Evolutionary conservation across 2,888 invertebrate species (phyloP).

Genomic region (Clusia tigrina): DNA sequence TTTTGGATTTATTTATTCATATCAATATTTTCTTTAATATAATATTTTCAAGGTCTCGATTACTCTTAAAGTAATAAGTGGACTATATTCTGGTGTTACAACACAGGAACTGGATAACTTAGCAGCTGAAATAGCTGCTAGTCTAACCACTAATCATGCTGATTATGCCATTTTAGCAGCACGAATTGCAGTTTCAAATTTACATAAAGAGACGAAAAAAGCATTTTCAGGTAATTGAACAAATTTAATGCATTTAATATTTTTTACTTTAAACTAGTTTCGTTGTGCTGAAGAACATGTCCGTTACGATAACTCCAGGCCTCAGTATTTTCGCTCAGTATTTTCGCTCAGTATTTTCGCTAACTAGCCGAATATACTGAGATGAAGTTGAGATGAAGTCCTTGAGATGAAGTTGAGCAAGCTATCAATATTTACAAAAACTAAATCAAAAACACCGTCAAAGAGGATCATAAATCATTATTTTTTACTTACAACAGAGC

Average conservation of each 20-base stretch:
- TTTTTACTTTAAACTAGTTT: no score
- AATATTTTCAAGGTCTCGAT: conserved; percentile 72
- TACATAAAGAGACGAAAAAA: conserved; percentile 98
- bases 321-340: no score
- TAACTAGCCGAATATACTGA: no score
- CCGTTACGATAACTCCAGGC: no score
- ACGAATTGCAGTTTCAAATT: conserved; percentile 93
- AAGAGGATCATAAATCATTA: no score
- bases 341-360: no score
- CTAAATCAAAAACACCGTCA: no score
- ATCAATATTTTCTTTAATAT: not conserved
- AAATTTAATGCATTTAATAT: not conserved
- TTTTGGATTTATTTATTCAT: not conserved
- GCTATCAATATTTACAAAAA: no score
- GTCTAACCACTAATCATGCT: conserved; percentile 96
- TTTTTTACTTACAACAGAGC: no score
- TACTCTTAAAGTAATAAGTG: conserved; percentile 91
- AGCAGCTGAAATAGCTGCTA: conserved; percentile 98
- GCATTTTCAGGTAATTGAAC: conserved; percentile 78
- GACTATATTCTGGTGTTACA: conserved; percentile 94
- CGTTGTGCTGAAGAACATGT: no score
- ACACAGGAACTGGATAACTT: conserved; percentile 97
- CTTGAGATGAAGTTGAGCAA: no score
- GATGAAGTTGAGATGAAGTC: no score
- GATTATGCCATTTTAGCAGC: conserved; percentile 93